phyloP scores from a whole-genome alignment of 2,797 vertebrate species.

The Bryconaethiops microstoma region DNA sequence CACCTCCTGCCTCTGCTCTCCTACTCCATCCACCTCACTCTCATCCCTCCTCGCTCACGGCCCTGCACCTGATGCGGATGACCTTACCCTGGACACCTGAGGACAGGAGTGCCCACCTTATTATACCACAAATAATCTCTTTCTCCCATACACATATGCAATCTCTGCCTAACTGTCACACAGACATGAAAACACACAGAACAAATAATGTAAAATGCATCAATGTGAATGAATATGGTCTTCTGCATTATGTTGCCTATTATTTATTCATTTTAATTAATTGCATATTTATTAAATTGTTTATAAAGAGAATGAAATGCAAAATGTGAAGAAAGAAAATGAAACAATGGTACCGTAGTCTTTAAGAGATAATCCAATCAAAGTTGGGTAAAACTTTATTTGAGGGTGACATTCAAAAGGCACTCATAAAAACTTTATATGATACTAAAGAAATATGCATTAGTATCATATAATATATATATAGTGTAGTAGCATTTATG shows the following conservation, averaged over 20 bases:
- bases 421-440: too few species aligned
- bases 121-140: not conserved
- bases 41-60: slow-evolving; percentile 59
- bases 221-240: not conserved
- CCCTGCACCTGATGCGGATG: slow-evolving; percentile 34
- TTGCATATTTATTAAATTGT: too few species aligned
- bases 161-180: not conserved
- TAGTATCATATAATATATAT: too few species aligned
- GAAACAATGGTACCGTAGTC: not conserved
- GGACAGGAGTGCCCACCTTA: not conserved
- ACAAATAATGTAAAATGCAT: not conserved
- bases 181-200: slow-evolving; percentile 26
- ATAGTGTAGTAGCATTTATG: too few species aligned
- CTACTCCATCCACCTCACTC: slow-evolving; percentile 16
- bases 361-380: not conserved
- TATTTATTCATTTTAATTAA: not conserved
- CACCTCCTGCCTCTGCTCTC: slow-evolving; percentile 9
- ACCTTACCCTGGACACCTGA: slow-evolving; percentile 15
- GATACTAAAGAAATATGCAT: too few species aligned
- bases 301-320: too few species aligned
- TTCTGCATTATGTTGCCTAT: not conserved
- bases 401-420: too few species aligned
- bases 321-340: too few species aligned
- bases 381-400: too few species aligned
- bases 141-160: not conserved